Evolutionary conservation across 2,888 invertebrate species (phyloP).

Genomic region (Sturmia bella): DNA sequence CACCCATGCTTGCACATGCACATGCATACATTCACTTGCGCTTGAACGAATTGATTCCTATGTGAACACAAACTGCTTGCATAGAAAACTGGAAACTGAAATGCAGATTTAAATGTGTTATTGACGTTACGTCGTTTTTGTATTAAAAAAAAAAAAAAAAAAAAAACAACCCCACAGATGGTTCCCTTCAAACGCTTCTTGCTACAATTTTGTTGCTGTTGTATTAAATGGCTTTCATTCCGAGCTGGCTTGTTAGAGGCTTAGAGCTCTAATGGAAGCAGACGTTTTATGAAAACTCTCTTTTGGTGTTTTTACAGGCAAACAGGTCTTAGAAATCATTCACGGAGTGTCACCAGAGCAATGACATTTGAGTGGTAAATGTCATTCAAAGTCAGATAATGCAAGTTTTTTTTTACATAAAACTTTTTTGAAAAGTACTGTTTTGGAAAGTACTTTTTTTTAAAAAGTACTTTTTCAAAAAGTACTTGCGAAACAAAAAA

Average conservation of each 20-base stretch:
- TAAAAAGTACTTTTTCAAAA: neutral
- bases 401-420: neutral
- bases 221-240: constrained; percentile 48
- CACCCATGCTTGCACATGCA: constrained; percentile 15
- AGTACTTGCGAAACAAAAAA: no score
- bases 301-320: constrained; percentile 9
- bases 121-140: constrained; percentile 26
- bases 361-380: no score
- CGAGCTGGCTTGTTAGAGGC: neutral
- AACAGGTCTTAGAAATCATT: neutral
- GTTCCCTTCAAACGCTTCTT: constrained; percentile 2
- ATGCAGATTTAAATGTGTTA: constrained; percentile 60
- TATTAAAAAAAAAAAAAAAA: neutral
- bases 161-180: neutral
- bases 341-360: no score
- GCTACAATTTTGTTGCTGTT: neutral
- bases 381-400: neutral
- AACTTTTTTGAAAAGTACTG: constrained; percentile 1
- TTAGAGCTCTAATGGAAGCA: constrained; percentile 27
- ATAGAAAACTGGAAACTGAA: constrained; percentile 26
- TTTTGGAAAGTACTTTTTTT: neutral
- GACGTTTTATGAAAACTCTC: constrained; percentile 41
- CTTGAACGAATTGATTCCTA: neutral
- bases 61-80: constrained; percentile 31
- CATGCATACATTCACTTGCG: neutral